Evolutionary conservation across 2,113 vertebrate species (phyloP).

Genomic region (Rhinolophus sinicus): DNA sequence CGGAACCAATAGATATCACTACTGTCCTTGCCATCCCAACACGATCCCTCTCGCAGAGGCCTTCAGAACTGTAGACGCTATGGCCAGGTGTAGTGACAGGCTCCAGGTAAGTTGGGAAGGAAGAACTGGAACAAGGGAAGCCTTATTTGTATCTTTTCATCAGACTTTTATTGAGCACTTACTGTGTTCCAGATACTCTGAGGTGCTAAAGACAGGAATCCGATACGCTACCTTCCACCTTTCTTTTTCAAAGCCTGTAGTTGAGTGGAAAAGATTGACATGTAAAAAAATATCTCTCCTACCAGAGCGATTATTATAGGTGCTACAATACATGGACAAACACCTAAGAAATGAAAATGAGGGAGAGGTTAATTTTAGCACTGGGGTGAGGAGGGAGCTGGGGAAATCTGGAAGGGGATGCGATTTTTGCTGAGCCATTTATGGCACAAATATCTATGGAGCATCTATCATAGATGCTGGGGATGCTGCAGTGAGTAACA

Average conservation of each 20-base stretch:
- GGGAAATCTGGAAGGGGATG: not conserved
- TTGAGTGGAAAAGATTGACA: not conserved
- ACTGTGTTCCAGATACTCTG: not conserved
- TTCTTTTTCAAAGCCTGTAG: not conserved
- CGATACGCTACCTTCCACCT: not conserved
- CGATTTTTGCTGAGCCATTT: not conserved
- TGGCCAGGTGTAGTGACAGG: not conserved
- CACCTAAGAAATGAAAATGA: not conserved
- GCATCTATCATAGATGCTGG: fast-evolving
- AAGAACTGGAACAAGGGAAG: not conserved
- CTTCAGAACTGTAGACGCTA: not conserved
- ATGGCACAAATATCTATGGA: not conserved
- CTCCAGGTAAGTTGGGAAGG: not conserved
- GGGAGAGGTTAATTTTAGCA: not conserved
- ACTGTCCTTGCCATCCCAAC: not conserved
- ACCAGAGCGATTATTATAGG: not conserved
- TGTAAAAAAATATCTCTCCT: not conserved
- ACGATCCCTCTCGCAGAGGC: not conserved
- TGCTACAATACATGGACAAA: not conserved
- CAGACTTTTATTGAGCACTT: not conserved
- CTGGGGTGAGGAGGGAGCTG: not conserved
- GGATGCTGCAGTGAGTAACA: not conserved
- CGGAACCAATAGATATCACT: not conserved
- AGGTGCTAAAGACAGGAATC: not conserved
- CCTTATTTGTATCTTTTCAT: not conserved